Evolutionary conservation across 2,888 invertebrate species (phyloP), one percentile per base, ranked within the genome.

Genomic region (Chromoteleia sp.): DNA sequence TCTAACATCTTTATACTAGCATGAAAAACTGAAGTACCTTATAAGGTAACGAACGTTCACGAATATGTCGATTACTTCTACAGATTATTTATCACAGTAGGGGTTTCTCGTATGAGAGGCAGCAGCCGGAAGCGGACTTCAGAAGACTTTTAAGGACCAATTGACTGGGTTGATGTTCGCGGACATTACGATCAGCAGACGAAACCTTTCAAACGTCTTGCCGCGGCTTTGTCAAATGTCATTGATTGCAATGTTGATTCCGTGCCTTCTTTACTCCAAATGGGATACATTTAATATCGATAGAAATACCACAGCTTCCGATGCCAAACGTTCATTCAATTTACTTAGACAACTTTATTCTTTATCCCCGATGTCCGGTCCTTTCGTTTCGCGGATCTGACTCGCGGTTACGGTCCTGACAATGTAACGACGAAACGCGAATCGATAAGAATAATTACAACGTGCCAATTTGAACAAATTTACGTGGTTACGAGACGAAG

Each of bases 41-140:
- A 12, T 17, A 19, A 39, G 39, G 21, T 58, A 58, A 58, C 7
- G 39, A 21, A n/a, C 10, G 14, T n/a, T 8, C 52, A 29, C 52
- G 30, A 12, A 36, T n/a, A 17, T 6, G 56, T 17, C 10, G 39
- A 33, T 39, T 19, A 58, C 15, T 36, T 21, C 15, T 36, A 58
- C 21, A 10, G 58, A 39, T 58, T 43, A 50, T 50, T 25, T 50
- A 65, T 65, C 65, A 65, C 65, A 65, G 50, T 65, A 50, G 39
- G 39, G 39, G 36, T 33, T 45, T n/a, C 50, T 50, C 39, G 50
- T 21, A 36, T 10, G 48, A 15, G 50, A 65, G 65, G 65, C 50
- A 50, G 65, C 36, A 65, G 50, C 48, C 48, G 65, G 63, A 25
- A 48, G 63, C 33, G 63, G 30, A 48, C 19, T 43, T 59, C 43